Evolutionary conservation across 1,140 invertebrate genomes (phyloP), one percentile per base, ranked within the genome.

Genomic region (Rhagoletis zephyria): DNA sequence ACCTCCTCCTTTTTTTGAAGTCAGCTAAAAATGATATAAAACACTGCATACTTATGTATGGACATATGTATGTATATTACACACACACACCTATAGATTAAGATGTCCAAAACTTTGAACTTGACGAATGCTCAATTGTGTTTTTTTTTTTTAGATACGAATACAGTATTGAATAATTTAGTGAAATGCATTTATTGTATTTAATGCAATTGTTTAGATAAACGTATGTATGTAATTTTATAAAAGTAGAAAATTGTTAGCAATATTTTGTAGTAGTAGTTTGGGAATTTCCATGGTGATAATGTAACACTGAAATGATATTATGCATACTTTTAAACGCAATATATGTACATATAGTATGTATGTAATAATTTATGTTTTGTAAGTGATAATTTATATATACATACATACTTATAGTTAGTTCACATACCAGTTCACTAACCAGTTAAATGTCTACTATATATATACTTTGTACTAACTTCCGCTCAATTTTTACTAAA

Each of bases 141-240:
- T 30, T 30, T 30, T 30, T 30, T 30, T 30, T 42, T 81, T 56
- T 81, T 81, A 63, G 16, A n/a, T 81, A 30, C 30, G 30, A 30
- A 30, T 30, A 81, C 5, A 19, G 51, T 56, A 81, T 81, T 56
- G 12, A 81, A 56, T 81, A 81, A 56, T 81, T 81, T 56, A 81
- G 48, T 81, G 42, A 81, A 81, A 81, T 14, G 74, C 74, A 81
- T 81, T 81, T 81, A 81, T 81, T 81, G 74, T 81, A 56, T 56
- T n/a, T 81, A n/a, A 81, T 81, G 45, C 48, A 81, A 81, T 81
- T 81, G 45, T 56, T 81, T 81, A 56, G 74, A 81, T 81, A 81
- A 81, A 7, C 30, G 30, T 30, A 30, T 30, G 30, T 30, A 30
- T 48, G 67, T 56, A 81, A 14, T 81, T 81, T 81, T 81, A 56